These are phyloP conservation scores for Troglohyphantes excavatus DNA, from an alignment of 2,888 invertebrate species.

Conservation along the genomic window DNA sequence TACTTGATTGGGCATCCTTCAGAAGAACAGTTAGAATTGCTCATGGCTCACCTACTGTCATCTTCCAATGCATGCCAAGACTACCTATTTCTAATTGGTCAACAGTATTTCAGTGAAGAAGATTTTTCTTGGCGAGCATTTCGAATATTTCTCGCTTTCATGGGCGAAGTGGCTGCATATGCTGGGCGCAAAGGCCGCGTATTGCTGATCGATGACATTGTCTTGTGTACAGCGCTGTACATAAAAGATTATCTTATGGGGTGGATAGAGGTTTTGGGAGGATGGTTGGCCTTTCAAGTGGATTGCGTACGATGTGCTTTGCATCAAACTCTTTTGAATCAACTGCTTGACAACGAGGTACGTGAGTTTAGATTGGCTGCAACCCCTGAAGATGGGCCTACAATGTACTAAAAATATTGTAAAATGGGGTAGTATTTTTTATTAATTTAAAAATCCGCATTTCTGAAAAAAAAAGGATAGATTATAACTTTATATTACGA, in stretches of 20 bases:
- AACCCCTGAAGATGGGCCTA: too few species aligned
- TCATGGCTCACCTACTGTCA: background rate
- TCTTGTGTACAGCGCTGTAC: constrained; percentile 10
- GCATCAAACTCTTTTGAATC: background rate
- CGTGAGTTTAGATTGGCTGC: too few species aligned
- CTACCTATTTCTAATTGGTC: constrained; percentile 4
- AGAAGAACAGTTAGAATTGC: background rate
- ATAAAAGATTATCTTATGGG: background rate
- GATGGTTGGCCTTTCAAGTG: constrained; percentile 26
- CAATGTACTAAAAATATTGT: too few species aligned
- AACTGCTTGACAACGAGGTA: background rate
- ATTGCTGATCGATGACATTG: constrained; percentile 3
- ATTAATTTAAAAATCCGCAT: too few species aligned
- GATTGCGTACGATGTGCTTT: constrained; percentile 25
- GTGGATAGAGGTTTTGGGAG: background rate
- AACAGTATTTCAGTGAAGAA: background rate
- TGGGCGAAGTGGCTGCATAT: background rate
- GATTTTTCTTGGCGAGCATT: constrained; percentile 5
- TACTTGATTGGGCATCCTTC: background rate
- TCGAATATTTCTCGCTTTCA: constrained; percentile 20
- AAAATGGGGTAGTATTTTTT: too few species aligned
- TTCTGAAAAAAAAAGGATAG: too few species aligned
- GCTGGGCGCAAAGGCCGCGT: background rate
- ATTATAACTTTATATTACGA: too few species aligned
- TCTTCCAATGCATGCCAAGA: constrained; percentile 1